A percentile compares a stretch with the other conserved stretches of the same genome.
phyloP scores from a whole-genome alignment of 35 echinoderm and acorn worm genomes.

The Ptychodera flava region DNA sequence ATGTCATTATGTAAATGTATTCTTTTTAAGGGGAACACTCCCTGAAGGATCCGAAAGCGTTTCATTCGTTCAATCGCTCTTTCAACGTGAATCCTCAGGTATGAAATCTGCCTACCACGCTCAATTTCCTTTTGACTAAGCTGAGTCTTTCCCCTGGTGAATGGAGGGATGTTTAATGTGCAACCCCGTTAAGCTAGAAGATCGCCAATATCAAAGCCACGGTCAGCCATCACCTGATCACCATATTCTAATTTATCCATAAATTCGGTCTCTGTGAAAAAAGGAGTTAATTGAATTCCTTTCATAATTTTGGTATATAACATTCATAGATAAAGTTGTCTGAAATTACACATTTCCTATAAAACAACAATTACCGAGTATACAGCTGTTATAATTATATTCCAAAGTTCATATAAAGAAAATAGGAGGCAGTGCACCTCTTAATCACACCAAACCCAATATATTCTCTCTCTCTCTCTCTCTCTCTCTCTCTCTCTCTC shows the following conservation, averaged over 20 bases:
- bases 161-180: slow-evolving; percentile 14
- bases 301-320: too few species aligned
- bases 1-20: slow-evolving; percentile 2
- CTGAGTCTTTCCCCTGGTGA: background rate
- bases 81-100: slow-evolving; percentile 17
- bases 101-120: background rate
- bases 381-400: too few species aligned
- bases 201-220: slow-evolving; percentile 15
- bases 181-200: background rate
- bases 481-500: too few species aligned
- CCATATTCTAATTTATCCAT: slow-evolving; percentile 4
- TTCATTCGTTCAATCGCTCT: slow-evolving; percentile 20
- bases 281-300: too few species aligned
- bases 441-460: too few species aligned
- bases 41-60: slow-evolving; percentile 7
- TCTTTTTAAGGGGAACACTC: background rate
- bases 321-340: too few species aligned
- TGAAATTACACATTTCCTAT: too few species aligned
- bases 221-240: slow-evolving; percentile 27
- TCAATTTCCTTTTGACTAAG: background rate
- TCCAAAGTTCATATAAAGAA: too few species aligned
- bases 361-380: too few species aligned
- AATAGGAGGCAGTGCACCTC: too few species aligned
- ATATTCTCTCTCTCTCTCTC: too few species aligned
- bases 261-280: slow-evolving; percentile 9